These are phyloP conservation scores for Choloepus didactylus DNA, from an alignment of 2,797 vertebrate species.

Conservation along the genomic window DNA sequence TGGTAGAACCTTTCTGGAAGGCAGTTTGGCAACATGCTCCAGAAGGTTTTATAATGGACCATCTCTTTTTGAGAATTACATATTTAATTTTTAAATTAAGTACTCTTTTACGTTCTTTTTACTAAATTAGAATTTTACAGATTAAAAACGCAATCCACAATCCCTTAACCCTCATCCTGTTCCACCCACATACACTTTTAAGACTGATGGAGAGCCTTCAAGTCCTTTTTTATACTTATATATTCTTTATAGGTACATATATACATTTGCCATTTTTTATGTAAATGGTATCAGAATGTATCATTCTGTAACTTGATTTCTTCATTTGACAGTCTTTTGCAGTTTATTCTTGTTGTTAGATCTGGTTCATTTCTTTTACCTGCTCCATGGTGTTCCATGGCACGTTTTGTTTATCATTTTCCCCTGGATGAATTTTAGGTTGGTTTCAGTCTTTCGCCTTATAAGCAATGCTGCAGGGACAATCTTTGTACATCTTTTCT, in stretches of 20 bases:
- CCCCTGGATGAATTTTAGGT: not conserved
- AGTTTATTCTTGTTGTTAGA: not conserved
- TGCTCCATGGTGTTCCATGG: not conserved
- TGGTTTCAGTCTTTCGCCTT: constrained; percentile 20
- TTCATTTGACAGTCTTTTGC: not conserved
- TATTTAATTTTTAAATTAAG: not conserved
- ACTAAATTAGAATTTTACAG: not conserved
- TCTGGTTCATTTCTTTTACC: not conserved
- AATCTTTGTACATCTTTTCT: constrained; percentile 17
- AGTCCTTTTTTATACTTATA: not conserved
- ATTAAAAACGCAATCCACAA: not conserved
- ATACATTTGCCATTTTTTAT: not conserved
- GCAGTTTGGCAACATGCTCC: not conserved
- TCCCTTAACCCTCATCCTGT: not conserved
- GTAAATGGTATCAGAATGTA: not conserved
- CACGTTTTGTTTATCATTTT: constrained; percentile 2
- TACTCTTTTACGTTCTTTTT: not conserved
- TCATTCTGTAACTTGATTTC: constrained; percentile 15
- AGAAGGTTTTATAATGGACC: constrained; percentile 14
- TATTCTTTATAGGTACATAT: not conserved
- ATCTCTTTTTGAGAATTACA: not conserved
- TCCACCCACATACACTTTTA: fast-evolving
- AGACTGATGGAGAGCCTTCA: not conserved
- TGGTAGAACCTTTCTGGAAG: not conserved
- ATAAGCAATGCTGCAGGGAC: not conserved